Conservation (phyloP, 1,140 invertebrate species). For the Conus betulinus region DNA sequence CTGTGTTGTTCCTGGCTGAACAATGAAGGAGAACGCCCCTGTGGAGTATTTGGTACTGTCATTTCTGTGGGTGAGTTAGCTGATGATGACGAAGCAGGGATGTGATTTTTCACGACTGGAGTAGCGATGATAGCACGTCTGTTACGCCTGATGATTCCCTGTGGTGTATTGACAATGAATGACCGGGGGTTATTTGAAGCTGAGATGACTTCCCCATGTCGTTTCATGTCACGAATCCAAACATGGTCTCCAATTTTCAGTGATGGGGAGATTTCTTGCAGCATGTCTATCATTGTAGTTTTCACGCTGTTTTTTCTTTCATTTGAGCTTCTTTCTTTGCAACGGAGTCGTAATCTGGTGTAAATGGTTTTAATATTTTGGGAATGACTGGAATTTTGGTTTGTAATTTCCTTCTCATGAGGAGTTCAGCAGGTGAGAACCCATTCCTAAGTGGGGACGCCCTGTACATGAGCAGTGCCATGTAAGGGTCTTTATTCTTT, state of each 20-base stretch:
- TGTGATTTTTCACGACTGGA: background rate
- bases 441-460: conserved; percentile 39
- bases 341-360: background rate
- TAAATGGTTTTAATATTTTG: background rate
- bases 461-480: conserved; percentile 40
- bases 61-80: background rate
- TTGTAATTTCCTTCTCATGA: conserved; percentile 17
- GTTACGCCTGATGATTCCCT: conserved; percentile 26
- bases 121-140: conserved; percentile 6
- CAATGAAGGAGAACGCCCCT: too few species aligned
- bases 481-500: conserved; percentile 46
- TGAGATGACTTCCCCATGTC: background rate
- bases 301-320: conserved; percentile 10
- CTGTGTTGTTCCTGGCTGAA: too few species aligned
- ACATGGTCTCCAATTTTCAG: conserved; percentile 27
- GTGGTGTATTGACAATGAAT: background rate
- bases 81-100: background rate
- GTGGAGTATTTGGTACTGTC: background rate
- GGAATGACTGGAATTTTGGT: conserved; percentile 30
- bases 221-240: too few species aligned
- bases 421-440: conserved; percentile 37
- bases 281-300: conserved; percentile 22
- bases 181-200: conserved; percentile 5
- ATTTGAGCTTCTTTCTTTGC: background rate
- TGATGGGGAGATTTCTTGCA: background rate